phyloP scores from a whole-genome alignment of 2,888 invertebrate species.

The Ophion ventricosus region DNA sequence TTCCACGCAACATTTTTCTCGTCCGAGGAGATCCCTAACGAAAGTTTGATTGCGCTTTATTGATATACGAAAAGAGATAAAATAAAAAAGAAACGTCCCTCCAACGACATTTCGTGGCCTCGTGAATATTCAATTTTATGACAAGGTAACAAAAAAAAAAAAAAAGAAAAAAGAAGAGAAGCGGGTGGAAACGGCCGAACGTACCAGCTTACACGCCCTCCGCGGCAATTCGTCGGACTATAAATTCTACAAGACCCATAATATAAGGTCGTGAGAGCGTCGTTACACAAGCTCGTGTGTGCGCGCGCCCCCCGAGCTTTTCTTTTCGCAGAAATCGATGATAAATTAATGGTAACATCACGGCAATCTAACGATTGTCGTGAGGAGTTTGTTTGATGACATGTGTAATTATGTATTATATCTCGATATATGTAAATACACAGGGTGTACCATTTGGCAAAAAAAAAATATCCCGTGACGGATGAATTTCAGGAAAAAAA shows the following conservation, averaged over 20 bases:
- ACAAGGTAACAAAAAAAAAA: background rate
- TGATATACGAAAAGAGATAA: background rate
- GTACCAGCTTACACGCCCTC: background rate
- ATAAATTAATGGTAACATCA: constrained; percentile 51
- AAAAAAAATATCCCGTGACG: background rate
- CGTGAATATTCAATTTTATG: constrained; percentile 25
- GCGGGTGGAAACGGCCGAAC: constrained; percentile 18
- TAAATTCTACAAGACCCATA: constrained; percentile 14
- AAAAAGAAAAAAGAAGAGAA: constrained; percentile 8
- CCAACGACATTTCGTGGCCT: background rate
- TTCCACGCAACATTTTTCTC: background rate
- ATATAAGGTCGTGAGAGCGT: constrained; percentile 32
- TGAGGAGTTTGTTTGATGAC: constrained; percentile 41
- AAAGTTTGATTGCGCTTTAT: background rate
- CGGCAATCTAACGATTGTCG: constrained; percentile 52
- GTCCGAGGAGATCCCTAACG: background rate
- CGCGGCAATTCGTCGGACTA: constrained; percentile 19
- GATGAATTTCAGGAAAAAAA: background rate
- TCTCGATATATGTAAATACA: constrained; percentile 23
- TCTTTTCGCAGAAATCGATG: constrained; percentile 51
- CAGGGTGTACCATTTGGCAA: background rate
- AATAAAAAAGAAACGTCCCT: background rate
- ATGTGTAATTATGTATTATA: constrained; percentile 37
- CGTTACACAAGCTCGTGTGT: constrained; percentile 21
- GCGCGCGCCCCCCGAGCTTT: background rate